Conservation (phyloP, 2,888 invertebrate species). For the Meiosimyza decipiens region DNA sequence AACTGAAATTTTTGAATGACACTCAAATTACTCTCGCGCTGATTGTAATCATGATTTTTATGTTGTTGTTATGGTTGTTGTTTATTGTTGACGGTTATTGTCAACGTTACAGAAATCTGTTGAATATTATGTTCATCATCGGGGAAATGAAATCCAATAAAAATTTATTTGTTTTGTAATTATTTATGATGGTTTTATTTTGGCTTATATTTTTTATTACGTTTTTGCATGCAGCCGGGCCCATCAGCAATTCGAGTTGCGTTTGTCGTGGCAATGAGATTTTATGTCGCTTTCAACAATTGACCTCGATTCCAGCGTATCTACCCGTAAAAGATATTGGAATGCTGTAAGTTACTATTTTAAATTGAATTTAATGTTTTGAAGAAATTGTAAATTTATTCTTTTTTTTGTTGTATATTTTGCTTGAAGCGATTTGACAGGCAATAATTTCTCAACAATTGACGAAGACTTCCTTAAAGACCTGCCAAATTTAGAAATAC, state of each 20-base stretch:
- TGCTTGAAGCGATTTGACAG: constrained; percentile 67
- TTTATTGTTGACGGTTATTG: no score
- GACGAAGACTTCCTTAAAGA: constrained; percentile 57
- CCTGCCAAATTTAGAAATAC: constrained; percentile 61
- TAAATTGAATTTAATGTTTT: neutral
- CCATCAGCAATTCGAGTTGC: constrained; percentile 62
- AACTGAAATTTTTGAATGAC: constrained; percentile 13
- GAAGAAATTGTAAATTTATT: neutral
- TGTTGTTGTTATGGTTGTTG: neutral
- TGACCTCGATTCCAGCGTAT: constrained; percentile 61
- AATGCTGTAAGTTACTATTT: constrained; percentile 63
- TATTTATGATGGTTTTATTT: neutral
- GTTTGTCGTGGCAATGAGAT: constrained; percentile 66
- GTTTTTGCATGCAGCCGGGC: constrained; percentile 51
- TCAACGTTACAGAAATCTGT: no score
- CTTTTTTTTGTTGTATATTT: constrained; percentile 35
- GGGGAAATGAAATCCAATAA: neutral
- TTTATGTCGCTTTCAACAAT: constrained; percentile 65
- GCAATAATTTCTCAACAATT: constrained; percentile 65
- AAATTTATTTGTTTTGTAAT: neutral
- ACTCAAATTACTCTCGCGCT: constrained; percentile 26
- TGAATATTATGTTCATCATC: no score
- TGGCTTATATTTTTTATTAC: neutral
- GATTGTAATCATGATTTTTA: neutral
- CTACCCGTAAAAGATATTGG: constrained; percentile 61